These are phyloP conservation scores for Holothuria scabra DNA, from an alignment of 53 echinoderm and acorn worm genomes.

Conservation along the genomic window DNA sequence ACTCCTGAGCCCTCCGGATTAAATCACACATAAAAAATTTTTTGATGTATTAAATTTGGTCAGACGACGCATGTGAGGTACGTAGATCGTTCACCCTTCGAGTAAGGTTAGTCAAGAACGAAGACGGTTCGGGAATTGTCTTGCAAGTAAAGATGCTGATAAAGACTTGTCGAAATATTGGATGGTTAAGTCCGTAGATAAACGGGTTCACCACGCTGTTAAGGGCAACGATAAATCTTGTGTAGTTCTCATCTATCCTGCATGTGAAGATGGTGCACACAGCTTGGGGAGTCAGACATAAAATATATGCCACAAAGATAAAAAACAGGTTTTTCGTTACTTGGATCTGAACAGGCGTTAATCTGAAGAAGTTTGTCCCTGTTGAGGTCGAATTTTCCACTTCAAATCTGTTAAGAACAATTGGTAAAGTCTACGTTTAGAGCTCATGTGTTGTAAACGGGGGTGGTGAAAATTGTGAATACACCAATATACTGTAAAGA, in stretches of 20 bases:
- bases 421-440: too few species aligned
- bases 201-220: constrained; percentile 19
- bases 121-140: constrained; percentile 7
- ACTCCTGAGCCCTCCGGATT: too few species aligned
- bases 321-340: constrained; percentile 13
- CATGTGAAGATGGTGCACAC: constrained; percentile 2
- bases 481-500: too few species aligned
- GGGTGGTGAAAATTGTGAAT: too few species aligned
- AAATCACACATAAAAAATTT: too few species aligned
- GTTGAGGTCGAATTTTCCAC: too few species aligned
- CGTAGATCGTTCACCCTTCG: neutral
- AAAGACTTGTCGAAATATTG: constrained; percentile 10
- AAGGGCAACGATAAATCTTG: neutral
- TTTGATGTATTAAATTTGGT: too few species aligned
- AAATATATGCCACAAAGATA: neutral
- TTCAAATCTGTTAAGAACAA: too few species aligned
- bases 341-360: neutral
- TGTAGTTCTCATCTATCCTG: constrained; percentile 8
- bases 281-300: constrained; percentile 1
- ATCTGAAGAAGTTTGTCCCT: neutral
- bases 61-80: too few species aligned
- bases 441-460: too few species aligned
- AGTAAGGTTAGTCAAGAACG: neutral
- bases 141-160: neutral
- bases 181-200: constrained; percentile 18